These are phyloP conservation scores for Hipposideros larvatus DNA, from an alignment of 2,797 vertebrate species.

Conservation along the genomic window DNA sequence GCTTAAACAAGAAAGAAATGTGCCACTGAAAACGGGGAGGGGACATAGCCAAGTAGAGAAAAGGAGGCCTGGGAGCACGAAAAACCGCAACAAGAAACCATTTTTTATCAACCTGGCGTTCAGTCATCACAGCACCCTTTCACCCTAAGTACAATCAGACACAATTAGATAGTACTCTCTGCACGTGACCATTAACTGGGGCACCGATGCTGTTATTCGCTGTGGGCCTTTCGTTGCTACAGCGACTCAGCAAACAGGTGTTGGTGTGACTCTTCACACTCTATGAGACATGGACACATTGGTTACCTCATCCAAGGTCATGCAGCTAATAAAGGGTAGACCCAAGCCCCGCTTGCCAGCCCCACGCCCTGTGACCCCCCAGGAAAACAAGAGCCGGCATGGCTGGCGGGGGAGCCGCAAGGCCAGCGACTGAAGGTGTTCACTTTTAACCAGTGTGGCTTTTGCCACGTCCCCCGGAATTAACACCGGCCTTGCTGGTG, in stretches of 20 bases:
- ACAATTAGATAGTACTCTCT: rapidly evolving
- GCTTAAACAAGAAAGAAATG: not conserved
- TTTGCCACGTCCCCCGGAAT: not conserved
- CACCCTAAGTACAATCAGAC: rapidly evolving
- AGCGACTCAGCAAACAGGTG: not conserved
- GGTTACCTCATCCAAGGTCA: not conserved
- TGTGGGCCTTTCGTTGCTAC: not conserved
- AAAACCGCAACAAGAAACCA: not conserved
- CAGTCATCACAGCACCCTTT: not conserved
- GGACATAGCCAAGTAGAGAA: rapidly evolving
- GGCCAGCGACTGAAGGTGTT: not conserved
- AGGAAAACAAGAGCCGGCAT: not conserved
- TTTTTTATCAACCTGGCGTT: not conserved
- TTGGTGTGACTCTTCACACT: rapidly evolving
- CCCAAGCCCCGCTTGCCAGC: rapidly evolving
- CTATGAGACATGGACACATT: rapidly evolving
- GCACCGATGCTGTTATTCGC: rapidly evolving
- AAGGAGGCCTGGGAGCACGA: not conserved
- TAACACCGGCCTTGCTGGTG: rapidly evolving
- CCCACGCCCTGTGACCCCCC: not conserved
- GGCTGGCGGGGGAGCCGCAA: not conserved
- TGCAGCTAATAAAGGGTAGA: rapidly evolving
- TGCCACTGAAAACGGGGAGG: not conserved
- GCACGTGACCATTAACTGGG: rapidly evolving
- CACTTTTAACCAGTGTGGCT: rapidly evolving